phyloP scores from a whole-genome alignment of 2,888 invertebrate genomes.

The Agelastica alni region DNA sequence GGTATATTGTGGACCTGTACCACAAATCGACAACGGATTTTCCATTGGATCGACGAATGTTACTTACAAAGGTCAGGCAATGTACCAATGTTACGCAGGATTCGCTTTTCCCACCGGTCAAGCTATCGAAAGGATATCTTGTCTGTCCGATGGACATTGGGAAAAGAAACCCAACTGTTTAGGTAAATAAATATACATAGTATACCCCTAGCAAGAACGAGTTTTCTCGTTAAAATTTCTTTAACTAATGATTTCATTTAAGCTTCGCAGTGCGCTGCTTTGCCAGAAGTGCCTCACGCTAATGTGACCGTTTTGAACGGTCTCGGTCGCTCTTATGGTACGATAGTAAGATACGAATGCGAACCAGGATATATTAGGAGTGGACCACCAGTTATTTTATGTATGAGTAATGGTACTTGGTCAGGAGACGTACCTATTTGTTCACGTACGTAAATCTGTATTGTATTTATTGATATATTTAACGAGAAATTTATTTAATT shows the following conservation, averaged over 20 bases:
- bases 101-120: slow-evolving; percentile 89
- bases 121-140: slow-evolving; percentile 87
- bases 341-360: slow-evolving; percentile 89
- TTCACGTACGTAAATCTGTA: slow-evolving; percentile 64
- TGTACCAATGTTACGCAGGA: slow-evolving; percentile 96
- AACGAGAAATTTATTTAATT: neutral
- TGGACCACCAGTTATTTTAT: slow-evolving; percentile 87
- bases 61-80: slow-evolving; percentile 89
- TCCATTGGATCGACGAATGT: slow-evolving; percentile 95
- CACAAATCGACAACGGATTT: slow-evolving; percentile 97
- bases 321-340: slow-evolving; percentile 89
- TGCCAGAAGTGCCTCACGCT: slow-evolving; percentile 85
- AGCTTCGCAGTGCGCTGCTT: slow-evolving; percentile 89
- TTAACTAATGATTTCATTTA: slow-evolving; percentile 36
- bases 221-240: neutral
- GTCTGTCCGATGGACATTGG: slow-evolving; percentile 89
- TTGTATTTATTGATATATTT: neutral
- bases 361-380: slow-evolving; percentile 87
- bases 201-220: neutral
- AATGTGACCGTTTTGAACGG: slow-evolving; percentile 87
- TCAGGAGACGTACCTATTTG: slow-evolving; percentile 89
- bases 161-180: slow-evolving; percentile 90
- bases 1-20: slow-evolving; percentile 96
- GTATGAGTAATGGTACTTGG: slow-evolving; percentile 96
- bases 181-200: slow-evolving; percentile 59